Evolutionary conservation across 2,113 vertebrate species (phyloP).

Genomic region (Ictalurus punctatus): DNA sequence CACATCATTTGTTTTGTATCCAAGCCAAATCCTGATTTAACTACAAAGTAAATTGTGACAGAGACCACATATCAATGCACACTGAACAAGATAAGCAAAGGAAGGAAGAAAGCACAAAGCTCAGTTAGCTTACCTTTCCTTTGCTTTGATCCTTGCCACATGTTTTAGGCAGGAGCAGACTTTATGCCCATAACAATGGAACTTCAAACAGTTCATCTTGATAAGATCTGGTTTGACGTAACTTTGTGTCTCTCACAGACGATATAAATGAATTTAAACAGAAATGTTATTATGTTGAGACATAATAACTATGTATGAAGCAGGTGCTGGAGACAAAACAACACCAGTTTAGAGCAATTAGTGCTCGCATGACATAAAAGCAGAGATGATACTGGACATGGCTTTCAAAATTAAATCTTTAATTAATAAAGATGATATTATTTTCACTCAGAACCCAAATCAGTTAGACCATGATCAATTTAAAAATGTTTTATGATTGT

Average conservation of each 20-base stretch:
- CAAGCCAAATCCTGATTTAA: constrained; percentile 47
- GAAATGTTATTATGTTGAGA: constrained; percentile 1
- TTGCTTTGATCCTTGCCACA: constrained; percentile 23
- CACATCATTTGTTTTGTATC: constrained; percentile 54
- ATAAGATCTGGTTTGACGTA: background rate
- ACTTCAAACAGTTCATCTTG: constrained; percentile 21
- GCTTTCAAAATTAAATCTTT: background rate
- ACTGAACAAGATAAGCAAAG: constrained; percentile 19
- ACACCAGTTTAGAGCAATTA: background rate
- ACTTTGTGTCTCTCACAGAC: background rate
- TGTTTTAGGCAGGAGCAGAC: background rate
- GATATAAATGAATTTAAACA: background rate
- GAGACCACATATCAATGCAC: constrained; percentile 10
- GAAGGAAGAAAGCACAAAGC: background rate
- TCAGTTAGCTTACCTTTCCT: constrained; percentile 12
- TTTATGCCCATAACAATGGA: constrained; percentile 32
- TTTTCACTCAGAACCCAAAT: background rate
- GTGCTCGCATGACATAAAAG: background rate
- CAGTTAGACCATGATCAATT: background rate
- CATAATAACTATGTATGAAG: constrained; percentile 9
- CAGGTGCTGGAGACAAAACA: constrained; percentile 16
- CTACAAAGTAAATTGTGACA: constrained; percentile 37
- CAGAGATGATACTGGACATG: background rate
- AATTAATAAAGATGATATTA: background rate
- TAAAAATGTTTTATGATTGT: background rate